phyloP scores from a whole-genome alignment of 2,797 vertebrate species.

The Intellagama lesueurii region DNA sequence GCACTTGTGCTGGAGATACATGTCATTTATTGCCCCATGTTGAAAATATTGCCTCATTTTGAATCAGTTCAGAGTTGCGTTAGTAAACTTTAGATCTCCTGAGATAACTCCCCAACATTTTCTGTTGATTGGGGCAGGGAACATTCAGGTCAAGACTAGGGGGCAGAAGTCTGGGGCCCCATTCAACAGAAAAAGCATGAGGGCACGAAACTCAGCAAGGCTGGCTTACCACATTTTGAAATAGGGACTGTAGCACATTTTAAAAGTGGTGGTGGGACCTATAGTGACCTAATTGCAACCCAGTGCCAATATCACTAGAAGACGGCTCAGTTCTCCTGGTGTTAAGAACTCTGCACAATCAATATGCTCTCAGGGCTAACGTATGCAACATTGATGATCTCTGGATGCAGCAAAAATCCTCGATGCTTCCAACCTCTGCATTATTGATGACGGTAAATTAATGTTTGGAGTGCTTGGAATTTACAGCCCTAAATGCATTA shows the following conservation, averaged over 20 bases:
- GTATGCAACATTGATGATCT: slow-evolving; percentile 31
- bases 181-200: neutral
- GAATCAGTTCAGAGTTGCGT: neutral
- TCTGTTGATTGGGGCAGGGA: neutral
- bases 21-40: neutral
- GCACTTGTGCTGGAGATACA: neutral
- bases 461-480: slow-evolving; percentile 29
- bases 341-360: slow-evolving; percentile 16
- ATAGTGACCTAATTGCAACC: neutral
- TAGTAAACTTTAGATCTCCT: neutral
- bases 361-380: neutral
- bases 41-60: neutral
- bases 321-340: slow-evolving; percentile 43
- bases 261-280: too few relatives aligned
- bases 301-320: slow-evolving; percentile 2
- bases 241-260: too few relatives aligned
- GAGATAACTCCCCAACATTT: neutral
- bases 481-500: neutral
- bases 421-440: slow-evolving; percentile 41
- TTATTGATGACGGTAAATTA: slow-evolving; percentile 59
- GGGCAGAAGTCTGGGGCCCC: neutral
- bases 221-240: neutral
- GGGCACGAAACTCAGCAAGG: neutral
- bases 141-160: neutral
- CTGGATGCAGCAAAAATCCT: slow-evolving; percentile 13